phyloP scores from a whole-genome alignment of 92 coral and sea anemone species.

The Epizoanthus ramosus region DNA sequence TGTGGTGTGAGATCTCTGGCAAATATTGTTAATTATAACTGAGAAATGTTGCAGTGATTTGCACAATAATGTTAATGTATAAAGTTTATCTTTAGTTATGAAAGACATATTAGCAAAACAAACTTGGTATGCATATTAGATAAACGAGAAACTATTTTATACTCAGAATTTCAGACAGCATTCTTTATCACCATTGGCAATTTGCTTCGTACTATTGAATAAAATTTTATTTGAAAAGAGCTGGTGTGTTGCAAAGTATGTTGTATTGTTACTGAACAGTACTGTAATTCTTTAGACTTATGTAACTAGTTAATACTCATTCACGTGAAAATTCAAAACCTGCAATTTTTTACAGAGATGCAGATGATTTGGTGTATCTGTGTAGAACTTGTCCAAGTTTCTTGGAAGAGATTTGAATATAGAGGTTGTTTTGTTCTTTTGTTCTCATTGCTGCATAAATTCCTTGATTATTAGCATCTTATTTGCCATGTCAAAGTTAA shows the following conservation, averaged over 20 bases:
- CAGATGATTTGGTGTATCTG: not conserved
- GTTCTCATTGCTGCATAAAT: slow-evolving; percentile 7
- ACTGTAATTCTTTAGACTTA: not conserved
- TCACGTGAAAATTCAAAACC: not conserved
- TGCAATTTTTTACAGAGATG: not conserved
- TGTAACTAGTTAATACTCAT: not conserved
- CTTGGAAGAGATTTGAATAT: not conserved
- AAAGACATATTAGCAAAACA: slow-evolving; percentile 6
- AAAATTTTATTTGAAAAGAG: not conserved
- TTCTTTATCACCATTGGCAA: not conserved
- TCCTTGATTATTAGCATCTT: not conserved
- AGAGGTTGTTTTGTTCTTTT: not conserved
- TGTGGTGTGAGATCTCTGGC: not conserved
- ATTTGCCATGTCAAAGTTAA: not conserved
- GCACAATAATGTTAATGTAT: slow-evolving; percentile 3
- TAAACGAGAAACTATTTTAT: not conserved
- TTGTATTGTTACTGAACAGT: not conserved
- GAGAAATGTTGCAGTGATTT: slow-evolving; percentile 17
- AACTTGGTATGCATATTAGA: not conserved
- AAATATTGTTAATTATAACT: not conserved
- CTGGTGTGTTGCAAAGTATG: not conserved
- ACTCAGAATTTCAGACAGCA: not conserved
- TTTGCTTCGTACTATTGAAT: slow-evolving; percentile 16
- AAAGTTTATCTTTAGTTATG: not conserved
- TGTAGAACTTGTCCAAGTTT: not conserved